These are phyloP conservation scores for Endotricha flammealis DNA, from an alignment of 2,888 invertebrate species.

Conservation along the genomic window DNA sequence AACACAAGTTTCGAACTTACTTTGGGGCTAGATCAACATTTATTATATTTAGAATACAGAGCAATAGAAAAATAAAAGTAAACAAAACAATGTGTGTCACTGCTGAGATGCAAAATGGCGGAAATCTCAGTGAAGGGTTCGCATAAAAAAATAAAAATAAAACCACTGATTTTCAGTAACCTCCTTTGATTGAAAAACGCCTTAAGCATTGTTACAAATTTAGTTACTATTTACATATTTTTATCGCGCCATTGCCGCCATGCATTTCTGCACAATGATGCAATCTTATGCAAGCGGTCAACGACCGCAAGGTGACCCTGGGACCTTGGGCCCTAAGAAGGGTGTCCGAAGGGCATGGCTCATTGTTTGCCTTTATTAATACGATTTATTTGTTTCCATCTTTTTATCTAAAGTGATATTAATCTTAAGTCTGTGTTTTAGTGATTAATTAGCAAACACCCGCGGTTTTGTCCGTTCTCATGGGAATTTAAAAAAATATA, in stretches of 20 bases:
- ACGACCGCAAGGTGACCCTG: slow-evolving; percentile 25
- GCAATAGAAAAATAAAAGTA: no score
- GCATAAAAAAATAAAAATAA: no score
- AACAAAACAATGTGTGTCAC: no score
- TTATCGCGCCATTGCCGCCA: neutral
- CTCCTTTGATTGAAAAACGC: no score
- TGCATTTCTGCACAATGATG: slow-evolving; percentile 22
- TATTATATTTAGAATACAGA: no score
- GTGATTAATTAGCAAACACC: no score
- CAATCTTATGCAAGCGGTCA: slow-evolving; percentile 22
- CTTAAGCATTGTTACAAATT: no score
- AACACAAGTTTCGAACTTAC: neutral
- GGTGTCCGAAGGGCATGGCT: slow-evolving; percentile 22
- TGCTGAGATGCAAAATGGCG: no score
- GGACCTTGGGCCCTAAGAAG: slow-evolving; percentile 21
- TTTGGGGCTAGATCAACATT: neutral
- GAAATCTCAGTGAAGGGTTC: no score
- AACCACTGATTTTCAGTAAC: no score
- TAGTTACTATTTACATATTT: neutral
- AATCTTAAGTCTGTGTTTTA: neutral
- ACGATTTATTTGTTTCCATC: neutral
- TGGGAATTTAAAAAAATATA: no score
- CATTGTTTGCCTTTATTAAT: neutral
- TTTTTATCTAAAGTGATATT: slow-evolving; percentile 7
- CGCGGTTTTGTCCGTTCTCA: no score